Conservation (phyloP, 2,113 vertebrate species). For the Aptenodytes forsteri region DNA sequence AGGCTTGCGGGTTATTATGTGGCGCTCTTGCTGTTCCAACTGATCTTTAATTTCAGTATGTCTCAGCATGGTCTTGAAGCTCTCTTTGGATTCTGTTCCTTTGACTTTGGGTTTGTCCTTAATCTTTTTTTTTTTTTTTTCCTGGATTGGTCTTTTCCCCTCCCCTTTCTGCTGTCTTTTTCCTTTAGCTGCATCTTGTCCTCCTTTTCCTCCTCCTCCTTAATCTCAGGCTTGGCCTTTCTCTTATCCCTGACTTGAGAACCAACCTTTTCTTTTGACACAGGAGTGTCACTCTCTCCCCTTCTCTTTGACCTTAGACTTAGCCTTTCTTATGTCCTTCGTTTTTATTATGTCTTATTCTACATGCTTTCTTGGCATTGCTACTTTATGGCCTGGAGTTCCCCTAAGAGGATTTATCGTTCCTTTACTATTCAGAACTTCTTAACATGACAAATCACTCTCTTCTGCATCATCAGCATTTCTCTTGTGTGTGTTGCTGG, state of each 20-base stretch:
- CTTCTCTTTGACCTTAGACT: constrained; percentile 41
- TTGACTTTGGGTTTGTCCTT: background rate
- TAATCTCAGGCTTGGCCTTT: constrained; percentile 38
- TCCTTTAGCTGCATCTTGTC: background rate
- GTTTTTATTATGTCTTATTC: background rate
- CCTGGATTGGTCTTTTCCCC: background rate
- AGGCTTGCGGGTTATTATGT: background rate
- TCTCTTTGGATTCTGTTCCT: background rate
- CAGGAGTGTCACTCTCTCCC: background rate
- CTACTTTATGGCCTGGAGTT: background rate
- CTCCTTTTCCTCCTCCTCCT: constrained; percentile 36
- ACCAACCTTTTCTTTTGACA: constrained; percentile 22
- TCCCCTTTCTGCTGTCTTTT: background rate
- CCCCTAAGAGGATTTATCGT: background rate
- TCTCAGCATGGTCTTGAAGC: constrained; percentile 28
- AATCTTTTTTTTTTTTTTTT: background rate
- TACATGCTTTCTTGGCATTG: background rate
- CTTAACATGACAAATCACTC: background rate
- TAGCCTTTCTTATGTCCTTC: background rate
- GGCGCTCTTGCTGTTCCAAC: constrained; percentile 12
- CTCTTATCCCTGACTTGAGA: background rate
- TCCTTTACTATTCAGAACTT: constrained; percentile 34
- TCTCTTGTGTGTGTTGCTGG: background rate
- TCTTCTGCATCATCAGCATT: constrained; percentile 1
- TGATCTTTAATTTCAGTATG: constrained; percentile 28